Base-by-base conservation (phyloP, 2,797 vertebrate species). In the Micropoecilia bifurca region DNA sequence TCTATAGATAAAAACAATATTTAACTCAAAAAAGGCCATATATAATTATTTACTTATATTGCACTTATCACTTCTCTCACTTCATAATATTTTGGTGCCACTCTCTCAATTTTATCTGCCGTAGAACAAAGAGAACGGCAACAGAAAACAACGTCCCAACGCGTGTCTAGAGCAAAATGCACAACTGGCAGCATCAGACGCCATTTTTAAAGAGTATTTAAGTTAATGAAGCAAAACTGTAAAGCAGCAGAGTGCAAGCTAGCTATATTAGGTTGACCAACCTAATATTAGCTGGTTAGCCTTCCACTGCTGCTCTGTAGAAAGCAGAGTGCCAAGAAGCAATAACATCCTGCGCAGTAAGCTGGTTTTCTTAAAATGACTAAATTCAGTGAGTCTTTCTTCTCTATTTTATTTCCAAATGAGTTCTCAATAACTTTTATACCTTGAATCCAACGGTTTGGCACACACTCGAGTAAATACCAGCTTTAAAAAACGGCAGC, bases 401-500 rank as follows among this genome's bases (percentile, higher is more conserved):
- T 33, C 2, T n/a, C 30, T 59, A 59, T 59, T 59, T 48, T 18
- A 50, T 50, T 50, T 20, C 18, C 47, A 50, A 20, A 50, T 20
- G 48, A 50, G 6, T 6, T 50, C 0, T 1, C 20, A 50, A 0
- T 50, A 50, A 50, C 48, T 22, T 50, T 28, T 47, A 47, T 18
- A 47, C 46, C 46, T 47, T 47, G 46, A 47, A 18, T 43, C 39
- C 68, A 50, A 8, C 41, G 47, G 9, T 10, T 72, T 50, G 25
- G 16, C 73, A 18, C 36, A 48, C 39, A 43, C 28, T n/a, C 43
- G 18, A 4, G 28, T 14, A 55, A 46, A 80, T n/a, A 39, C 33
- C 57, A 6, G n/a, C 75, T 69, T 39, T 63, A 25, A 36, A 53
- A 81, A 75, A 77, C n/a, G 14, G 28, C 41, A 57, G 66, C 84